Conservation (phyloP, 2,797 vertebrate species). For the Gobionotothen gibberifrons region DNA sequence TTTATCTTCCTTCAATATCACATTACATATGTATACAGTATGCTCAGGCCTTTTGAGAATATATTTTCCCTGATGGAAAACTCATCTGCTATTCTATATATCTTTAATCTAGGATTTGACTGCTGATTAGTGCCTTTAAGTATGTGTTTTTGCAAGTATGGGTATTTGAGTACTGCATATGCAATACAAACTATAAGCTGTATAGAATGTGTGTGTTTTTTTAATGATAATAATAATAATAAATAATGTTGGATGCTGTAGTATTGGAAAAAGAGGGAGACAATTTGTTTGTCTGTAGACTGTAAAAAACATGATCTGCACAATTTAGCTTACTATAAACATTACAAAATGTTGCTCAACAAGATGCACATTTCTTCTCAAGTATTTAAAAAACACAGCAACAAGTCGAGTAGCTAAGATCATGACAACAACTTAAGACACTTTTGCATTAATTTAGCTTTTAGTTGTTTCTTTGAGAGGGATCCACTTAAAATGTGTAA, state of each 20-base stretch:
- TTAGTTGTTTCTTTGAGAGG: neutral
- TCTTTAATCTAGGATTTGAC: slow-evolving; percentile 41
- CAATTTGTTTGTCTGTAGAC: slow-evolving; percentile 6
- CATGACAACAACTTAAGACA: no score
- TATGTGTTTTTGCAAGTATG: slow-evolving; percentile 28
- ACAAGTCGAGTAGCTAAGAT: neutral
- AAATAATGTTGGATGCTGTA: neutral
- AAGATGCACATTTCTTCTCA: neutral
- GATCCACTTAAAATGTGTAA: neutral
- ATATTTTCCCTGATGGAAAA: slow-evolving; percentile 17
- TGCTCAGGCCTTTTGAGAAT: slow-evolving; percentile 22
- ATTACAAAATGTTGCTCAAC: neutral
- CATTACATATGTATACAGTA: slow-evolving; percentile 7
- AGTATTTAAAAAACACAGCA: neutral
- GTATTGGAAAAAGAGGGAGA: neutral
- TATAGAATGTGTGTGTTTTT: slow-evolving; percentile 3
- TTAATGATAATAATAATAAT: no score
- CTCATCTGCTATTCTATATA: slow-evolving; percentile 28
- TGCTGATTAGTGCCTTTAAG: slow-evolving; percentile 33
- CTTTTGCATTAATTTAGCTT: neutral
- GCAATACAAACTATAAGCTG: slow-evolving; percentile 18
- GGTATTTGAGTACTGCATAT: slow-evolving; percentile 14
- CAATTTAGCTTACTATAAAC: slow-evolving; percentile 10
- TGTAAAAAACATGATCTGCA: slow-evolving; percentile 9
- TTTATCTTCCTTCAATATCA: slow-evolving; percentile 55